A percentile compares a stretch with the other conserved stretches of the same genome.
These are phyloP conservation scores for Furnarius figulus DNA, from an alignment of 2,113 vertebrate species.

Conservation along the genomic window DNA sequence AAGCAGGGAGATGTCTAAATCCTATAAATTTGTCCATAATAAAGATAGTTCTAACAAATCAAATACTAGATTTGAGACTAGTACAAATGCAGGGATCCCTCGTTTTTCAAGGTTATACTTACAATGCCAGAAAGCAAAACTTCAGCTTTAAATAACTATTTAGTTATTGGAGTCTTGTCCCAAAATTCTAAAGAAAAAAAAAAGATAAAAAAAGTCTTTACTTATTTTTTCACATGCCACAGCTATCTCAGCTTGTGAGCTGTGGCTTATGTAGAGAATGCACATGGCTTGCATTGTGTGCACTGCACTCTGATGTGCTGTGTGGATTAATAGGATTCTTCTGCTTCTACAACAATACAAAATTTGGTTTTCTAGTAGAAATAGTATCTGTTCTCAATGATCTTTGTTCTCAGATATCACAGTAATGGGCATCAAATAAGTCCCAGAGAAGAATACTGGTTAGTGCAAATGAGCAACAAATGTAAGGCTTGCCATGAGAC, in stretches of 20 bases:
- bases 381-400: conserved; percentile 25
- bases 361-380: conserved; percentile 22
- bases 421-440: conserved; percentile 33
- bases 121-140: not conserved
- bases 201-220: fast-evolving
- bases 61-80: not conserved
- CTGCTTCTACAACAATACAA: conserved; percentile 11
- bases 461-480: conserved; percentile 62
- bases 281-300: conserved; percentile 34
- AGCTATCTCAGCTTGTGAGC: not conserved
- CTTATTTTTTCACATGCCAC: not conserved
- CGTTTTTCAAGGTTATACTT: not conserved
- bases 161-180: not conserved
- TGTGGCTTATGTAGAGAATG: not conserved
- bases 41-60: not conserved
- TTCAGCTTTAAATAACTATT: not conserved
- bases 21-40: not conserved
- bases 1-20: not conserved
- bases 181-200: not conserved
- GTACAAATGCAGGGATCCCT: not conserved
- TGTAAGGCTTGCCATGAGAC: not conserved
- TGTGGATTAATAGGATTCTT: conserved; percentile 46
- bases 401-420: conserved; percentile 61
- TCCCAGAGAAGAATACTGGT: conserved; percentile 4
- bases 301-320: not conserved